Conservation (phyloP, 2,797 vertebrate species). For the Rhincodon typus region DNA sequence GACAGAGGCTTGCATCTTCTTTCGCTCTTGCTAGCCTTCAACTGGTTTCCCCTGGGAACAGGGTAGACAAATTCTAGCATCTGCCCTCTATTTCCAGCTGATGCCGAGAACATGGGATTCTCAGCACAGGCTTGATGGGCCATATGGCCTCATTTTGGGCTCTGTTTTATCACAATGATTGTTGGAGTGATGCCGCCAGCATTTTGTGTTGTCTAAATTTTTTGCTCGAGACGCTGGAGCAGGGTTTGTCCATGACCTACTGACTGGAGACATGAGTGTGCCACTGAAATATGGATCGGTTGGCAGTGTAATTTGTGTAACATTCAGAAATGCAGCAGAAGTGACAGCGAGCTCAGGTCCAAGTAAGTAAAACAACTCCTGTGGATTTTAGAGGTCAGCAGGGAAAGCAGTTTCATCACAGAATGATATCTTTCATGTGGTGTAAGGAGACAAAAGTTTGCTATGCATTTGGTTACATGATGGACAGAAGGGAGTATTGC, state of each 20-base stretch:
- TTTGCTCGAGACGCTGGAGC: neutral
- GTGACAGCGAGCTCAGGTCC: neutral
- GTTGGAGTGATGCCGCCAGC: neutral
- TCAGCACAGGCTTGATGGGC: neutral
- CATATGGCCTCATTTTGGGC: neutral
- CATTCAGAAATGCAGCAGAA: neutral
- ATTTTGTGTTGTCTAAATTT: neutral
- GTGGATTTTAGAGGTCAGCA: neutral
- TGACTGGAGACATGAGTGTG: neutral
- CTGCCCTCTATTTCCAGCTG: neutral
- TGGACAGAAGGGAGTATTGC: neutral
- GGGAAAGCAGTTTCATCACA: neutral
- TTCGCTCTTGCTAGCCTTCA: neutral
- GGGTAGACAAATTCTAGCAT: neutral
- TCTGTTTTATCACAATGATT: neutral
- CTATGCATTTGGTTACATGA: neutral
- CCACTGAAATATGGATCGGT: neutral
- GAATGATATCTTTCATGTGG: neutral
- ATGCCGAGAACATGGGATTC: neutral
- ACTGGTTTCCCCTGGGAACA: neutral
- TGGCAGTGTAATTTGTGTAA: neutral
- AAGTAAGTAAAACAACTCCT: neutral
- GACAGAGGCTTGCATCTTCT: neutral
- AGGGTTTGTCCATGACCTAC: neutral
- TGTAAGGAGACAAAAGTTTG: neutral